These are phyloP conservation scores for Pissodes strobi DNA, from an alignment of 1,140 invertebrate species.

Conservation along the genomic window DNA sequence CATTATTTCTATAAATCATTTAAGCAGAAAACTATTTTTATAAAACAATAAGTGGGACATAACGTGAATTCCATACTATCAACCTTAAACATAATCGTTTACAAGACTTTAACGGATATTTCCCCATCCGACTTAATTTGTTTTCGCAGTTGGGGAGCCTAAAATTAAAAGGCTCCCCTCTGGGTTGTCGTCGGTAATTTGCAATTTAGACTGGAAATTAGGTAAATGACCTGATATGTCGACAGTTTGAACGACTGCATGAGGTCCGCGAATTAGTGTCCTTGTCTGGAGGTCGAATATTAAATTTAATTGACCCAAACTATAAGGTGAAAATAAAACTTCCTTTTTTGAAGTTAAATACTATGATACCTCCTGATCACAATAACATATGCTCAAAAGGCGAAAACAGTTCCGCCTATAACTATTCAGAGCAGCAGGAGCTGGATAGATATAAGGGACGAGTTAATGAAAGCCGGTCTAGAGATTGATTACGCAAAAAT, in stretches of 20 bases:
- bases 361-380: too few species aligned
- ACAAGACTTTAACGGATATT: slow-evolving; percentile 8
- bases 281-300: slow-evolving; percentile 17
- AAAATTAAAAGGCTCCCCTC: slow-evolving; percentile 20
- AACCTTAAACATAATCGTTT: slow-evolving; percentile 12
- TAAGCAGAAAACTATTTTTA: neutral
- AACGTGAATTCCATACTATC: slow-evolving; percentile 1
- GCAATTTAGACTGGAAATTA: slow-evolving; percentile 26
- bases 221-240: slow-evolving; percentile 24
- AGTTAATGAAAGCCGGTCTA: too few species aligned
- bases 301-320: too few species aligned
- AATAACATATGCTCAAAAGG: too few species aligned
- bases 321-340: too few species aligned
- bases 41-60: neutral
- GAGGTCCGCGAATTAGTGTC: slow-evolving; percentile 17
- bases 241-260: slow-evolving; percentile 17
- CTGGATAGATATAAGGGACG: too few species aligned
- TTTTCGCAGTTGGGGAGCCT: neutral
- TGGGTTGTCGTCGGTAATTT: slow-evolving; percentile 14
- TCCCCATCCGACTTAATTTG: slow-evolving; percentile 13
- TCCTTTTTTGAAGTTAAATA: too few species aligned
- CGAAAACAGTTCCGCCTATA: too few species aligned
- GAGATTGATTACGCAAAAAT: too few species aligned
- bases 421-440: too few species aligned
- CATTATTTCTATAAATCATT: too few species aligned